Evolutionary conservation across 1,140 invertebrate genomes (phyloP).

Genomic region (Cyphomyrmex costatus): DNA sequence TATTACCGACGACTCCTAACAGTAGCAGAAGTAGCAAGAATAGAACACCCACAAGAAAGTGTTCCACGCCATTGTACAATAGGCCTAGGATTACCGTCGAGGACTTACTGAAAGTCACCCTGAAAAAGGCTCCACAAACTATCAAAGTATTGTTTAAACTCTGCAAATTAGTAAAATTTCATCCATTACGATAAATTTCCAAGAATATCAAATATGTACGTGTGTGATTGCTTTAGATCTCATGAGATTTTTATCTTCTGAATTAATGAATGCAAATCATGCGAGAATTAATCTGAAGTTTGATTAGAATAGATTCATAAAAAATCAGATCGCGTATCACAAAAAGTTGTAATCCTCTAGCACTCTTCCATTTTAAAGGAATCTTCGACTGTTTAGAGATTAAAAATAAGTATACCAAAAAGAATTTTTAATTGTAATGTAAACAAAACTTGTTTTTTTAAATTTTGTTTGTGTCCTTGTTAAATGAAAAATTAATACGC

Average conservation of each 20-base stretch:
- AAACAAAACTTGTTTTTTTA: background rate
- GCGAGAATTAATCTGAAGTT: background rate
- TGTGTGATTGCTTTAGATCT: background rate
- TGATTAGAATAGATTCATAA: background rate
- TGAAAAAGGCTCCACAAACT: conserved; percentile 79
- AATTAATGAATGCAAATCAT: background rate
- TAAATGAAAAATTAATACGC: background rate
- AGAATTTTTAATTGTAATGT: background rate
- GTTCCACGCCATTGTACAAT: conserved; percentile 69
- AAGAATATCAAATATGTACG: background rate
- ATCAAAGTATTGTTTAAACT: conserved; percentile 71
- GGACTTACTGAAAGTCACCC: conserved; percentile 82
- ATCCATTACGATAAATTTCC: background rate
- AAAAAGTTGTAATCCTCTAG: background rate
- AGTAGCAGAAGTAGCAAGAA: conserved; percentile 56
- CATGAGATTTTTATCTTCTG: background rate
- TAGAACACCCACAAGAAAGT: conserved; percentile 72
- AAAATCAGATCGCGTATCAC: background rate
- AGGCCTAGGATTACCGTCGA: conserved; percentile 82
- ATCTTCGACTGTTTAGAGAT: background rate
- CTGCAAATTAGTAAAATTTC: background rate
- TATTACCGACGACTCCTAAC: conserved; percentile 50
- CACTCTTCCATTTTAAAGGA: background rate
- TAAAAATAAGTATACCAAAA: background rate
- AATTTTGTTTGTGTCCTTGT: background rate